Evolutionary conservation across 2,113 vertebrate genomes (phyloP).

Genomic region (Thomomys bottae): DNA sequence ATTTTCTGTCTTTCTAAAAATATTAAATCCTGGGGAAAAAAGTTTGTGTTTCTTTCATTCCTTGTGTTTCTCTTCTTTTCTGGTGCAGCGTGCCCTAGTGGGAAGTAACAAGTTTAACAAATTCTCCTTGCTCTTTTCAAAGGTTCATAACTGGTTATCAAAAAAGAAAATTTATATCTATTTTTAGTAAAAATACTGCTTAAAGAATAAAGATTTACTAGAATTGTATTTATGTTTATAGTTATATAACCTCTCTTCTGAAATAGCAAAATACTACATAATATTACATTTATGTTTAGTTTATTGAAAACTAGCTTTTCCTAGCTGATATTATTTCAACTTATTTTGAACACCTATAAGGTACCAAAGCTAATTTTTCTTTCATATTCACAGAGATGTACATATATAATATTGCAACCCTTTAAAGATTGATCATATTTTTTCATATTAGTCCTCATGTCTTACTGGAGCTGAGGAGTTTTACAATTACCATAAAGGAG

Average conservation of each 20-base stretch:
- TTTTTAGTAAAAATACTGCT: slow-evolving; percentile 32
- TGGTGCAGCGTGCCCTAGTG: neutral
- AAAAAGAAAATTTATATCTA: slow-evolving; percentile 15
- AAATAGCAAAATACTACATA: slow-evolving; percentile 24
- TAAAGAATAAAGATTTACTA: slow-evolving; percentile 1
- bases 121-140: slow-evolving; percentile 11
- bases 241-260: neutral
- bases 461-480: neutral
- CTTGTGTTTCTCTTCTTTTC: slow-evolving; percentile 10
- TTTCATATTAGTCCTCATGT: neutral
- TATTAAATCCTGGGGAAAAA: slow-evolving; percentile 62
- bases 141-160: slow-evolving; percentile 20
- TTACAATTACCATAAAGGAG: slow-evolving; percentile 7
- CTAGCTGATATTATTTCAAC: slow-evolving; percentile 28
- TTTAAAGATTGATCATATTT: neutral
- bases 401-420: neutral
- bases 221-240: neutral
- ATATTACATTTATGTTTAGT: slow-evolving; percentile 8
- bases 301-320: slow-evolving; percentile 48
- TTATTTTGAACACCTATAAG: slow-evolving; percentile 29
- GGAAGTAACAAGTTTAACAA: slow-evolving; percentile 5
- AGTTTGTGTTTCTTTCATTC: slow-evolving; percentile 33
- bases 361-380: slow-evolving; percentile 1
- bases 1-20: slow-evolving; percentile 62
- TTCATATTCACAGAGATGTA: neutral